phyloP scores from a whole-genome alignment of 92 coral and sea anemone genomes.

The Porites cylindrica region DNA sequence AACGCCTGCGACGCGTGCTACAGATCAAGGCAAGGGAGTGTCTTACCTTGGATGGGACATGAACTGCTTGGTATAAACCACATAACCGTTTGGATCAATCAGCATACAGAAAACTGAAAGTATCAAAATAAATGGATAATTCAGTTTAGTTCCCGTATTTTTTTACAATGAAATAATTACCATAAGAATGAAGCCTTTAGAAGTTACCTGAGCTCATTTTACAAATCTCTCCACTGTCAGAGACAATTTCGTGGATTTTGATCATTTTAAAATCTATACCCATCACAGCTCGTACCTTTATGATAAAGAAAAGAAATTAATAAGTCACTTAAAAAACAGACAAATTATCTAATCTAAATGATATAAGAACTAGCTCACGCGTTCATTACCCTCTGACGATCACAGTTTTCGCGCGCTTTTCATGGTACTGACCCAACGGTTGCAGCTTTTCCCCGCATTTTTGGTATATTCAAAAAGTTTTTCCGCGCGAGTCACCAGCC shows the following conservation, averaged over 20 bases:
- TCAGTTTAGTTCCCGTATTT: background rate
- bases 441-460: background rate
- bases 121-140: too few species aligned
- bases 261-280: slow-evolving; percentile 94
- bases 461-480: background rate
- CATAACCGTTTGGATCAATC: slow-evolving; percentile 89
- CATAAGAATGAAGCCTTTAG: too few species aligned
- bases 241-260: slow-evolving; percentile 79
- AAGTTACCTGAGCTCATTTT: slow-evolving; percentile 65
- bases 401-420: background rate
- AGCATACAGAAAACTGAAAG: slow-evolving; percentile 77
- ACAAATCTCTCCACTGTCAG: slow-evolving; percentile 81
- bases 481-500: background rate
- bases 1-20: background rate
- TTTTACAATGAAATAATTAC: too few species aligned
- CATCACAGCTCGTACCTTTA: slow-evolving; percentile 91
- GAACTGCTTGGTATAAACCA: slow-evolving; percentile 82
- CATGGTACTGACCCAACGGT: background rate
- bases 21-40: background rate
- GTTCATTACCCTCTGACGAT: too few species aligned
- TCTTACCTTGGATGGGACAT: slow-evolving; percentile 71
- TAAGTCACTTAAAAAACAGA: too few species aligned
- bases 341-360: too few species aligned
- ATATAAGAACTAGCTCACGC: too few species aligned
- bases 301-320: background rate